Conservation (phyloP, 2,113 vertebrate genomes). For the Hemiprocne comata region DNA sequence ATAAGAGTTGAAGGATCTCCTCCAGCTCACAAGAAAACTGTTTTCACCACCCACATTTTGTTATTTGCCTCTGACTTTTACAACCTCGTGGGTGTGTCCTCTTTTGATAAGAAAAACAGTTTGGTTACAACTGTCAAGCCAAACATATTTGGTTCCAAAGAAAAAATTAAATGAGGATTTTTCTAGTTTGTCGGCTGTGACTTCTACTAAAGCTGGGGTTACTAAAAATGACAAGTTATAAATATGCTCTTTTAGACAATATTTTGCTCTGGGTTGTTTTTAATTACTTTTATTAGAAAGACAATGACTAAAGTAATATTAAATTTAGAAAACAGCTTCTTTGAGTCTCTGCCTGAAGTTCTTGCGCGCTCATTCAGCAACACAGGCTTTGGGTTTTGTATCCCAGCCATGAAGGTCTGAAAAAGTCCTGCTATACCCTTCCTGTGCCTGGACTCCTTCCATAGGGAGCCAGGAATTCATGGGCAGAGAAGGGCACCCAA, state of each 20-base stretch:
- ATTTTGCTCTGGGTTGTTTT: neutral
- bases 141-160: neutral
- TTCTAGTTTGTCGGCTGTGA: neutral
- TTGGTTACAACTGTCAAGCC: neutral
- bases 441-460: neutral
- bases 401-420: neutral
- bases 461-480: neutral
- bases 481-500: neutral
- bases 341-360: neutral
- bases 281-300: neutral
- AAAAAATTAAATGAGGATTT: constrained; percentile 23
- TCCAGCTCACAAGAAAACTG: neutral
- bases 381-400: neutral
- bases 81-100: neutral
- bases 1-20: neutral
- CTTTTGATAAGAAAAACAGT: neutral
- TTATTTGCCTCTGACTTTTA: neutral
- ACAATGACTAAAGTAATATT: neutral
- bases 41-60: neutral
- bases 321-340: neutral
- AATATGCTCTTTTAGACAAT: neutral
- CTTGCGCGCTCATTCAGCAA: neutral
- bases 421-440: neutral
- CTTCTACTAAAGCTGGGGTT: neutral
- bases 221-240: neutral